Evolutionary conservation across 92 coral and sea anemone species (phyloP).

Genomic region (Umimayanthus chanpuru): DNA sequence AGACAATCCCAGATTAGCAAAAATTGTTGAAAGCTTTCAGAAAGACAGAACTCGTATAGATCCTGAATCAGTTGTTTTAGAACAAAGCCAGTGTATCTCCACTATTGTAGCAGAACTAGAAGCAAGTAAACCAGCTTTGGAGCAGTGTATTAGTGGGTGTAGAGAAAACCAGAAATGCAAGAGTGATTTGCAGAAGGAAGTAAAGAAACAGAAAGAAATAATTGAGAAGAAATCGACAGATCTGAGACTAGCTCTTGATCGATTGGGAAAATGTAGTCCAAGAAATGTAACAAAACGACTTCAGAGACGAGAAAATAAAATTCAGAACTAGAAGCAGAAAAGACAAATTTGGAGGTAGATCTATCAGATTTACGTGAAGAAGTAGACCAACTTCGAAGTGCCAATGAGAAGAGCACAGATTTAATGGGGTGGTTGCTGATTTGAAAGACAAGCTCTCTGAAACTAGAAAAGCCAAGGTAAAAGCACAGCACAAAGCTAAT

Average conservation of each 20-base stretch:
- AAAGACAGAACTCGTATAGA: background rate
- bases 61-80: slow-evolving; percentile 12
- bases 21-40: background rate
- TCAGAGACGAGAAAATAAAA: background rate
- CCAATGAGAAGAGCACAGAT: slow-evolving; percentile 5
- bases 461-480: slow-evolving; percentile 5
- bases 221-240: background rate
- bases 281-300: slow-evolving; percentile 4
- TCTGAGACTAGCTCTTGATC: background rate
- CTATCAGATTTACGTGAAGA: slow-evolving; percentile 7
- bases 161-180: slow-evolving; percentile 14
- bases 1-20: background rate
- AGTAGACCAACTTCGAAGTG: background rate
- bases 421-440: slow-evolving; percentile 2
- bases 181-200: background rate
- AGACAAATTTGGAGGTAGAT: background rate
- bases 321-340: slow-evolving; percentile 5
- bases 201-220: background rate
- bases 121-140: slow-evolving; percentile 35
- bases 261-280: slow-evolving; percentile 10
- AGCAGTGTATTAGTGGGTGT: slow-evolving; percentile 10
- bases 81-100: slow-evolving; percentile 36
- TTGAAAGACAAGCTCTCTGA: background rate
- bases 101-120: slow-evolving; percentile 32
- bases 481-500: slow-evolving; percentile 44